Conservation (phyloP, 35 echinoderm and acorn worm species). For the Ptychodera flava region DNA sequence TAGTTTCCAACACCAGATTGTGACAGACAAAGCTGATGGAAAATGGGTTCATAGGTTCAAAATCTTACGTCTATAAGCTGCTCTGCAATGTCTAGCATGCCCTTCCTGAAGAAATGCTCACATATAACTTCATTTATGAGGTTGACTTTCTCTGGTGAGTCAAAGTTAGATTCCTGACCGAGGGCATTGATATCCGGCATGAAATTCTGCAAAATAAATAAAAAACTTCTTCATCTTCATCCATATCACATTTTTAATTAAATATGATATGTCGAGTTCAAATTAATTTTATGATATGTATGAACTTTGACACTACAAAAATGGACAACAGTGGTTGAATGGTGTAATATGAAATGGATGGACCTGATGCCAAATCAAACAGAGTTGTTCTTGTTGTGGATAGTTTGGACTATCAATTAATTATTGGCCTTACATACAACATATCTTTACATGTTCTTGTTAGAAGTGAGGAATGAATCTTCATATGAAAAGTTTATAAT, state of each 20-base stretch:
- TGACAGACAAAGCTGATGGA: too few species aligned
- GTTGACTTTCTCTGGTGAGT: slow-evolving; percentile 52
- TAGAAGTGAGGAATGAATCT: too few species aligned
- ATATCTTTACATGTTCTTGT: too few species aligned
- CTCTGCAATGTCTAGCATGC: slow-evolving; percentile 96
- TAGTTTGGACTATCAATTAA: too few species aligned
- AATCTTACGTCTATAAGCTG: slow-evolving; percentile 73
- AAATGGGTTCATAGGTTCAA: too few species aligned
- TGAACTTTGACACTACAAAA: background rate
- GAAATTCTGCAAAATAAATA: slow-evolving; percentile 78
- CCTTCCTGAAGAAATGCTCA: slow-evolving; percentile 89
- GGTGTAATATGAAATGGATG: too few species aligned
- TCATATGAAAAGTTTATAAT: too few species aligned
- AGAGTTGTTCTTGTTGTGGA: too few species aligned
- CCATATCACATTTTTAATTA: background rate
- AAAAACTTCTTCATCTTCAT: background rate
- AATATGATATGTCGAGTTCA: background rate
- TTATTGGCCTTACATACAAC: too few species aligned
- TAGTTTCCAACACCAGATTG: too few species aligned
- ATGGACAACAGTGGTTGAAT: too few species aligned
- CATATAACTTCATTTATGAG: slow-evolving; percentile 83
- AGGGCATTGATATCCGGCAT: slow-evolving; percentile 58
- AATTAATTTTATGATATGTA: background rate
- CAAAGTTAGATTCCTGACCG: slow-evolving; percentile 76
- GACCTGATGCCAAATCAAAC: too few species aligned